Conservation (phyloP, 2,113 vertebrate genomes). For the Macaca mulatta region DNA sequence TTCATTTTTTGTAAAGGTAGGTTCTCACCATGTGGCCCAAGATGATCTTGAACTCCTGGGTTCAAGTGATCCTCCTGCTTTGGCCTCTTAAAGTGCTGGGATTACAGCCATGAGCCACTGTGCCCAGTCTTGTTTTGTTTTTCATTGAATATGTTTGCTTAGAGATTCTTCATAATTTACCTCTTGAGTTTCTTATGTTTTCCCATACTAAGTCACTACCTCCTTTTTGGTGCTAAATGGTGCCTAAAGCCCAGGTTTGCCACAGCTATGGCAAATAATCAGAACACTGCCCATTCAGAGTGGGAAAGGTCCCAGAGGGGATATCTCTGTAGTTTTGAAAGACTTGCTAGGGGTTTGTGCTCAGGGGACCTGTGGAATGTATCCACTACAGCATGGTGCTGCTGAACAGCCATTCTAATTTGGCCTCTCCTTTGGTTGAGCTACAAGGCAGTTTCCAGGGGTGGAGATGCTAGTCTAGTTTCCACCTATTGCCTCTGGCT, state of each 20-base stretch:
- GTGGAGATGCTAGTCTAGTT: neutral
- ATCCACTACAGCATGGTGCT: neutral
- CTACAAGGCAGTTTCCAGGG: neutral
- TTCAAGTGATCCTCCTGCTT: too few species aligned
- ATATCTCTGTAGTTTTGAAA: neutral
- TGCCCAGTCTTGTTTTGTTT: neutral
- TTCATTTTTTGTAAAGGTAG: too few species aligned
- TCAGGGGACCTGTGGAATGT: neutral
- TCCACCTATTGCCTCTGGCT: neutral
- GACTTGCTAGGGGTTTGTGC: neutral
- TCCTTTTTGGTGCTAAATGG: neutral
- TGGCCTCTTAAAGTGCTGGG: too few species aligned
- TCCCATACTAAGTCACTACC: neutral
- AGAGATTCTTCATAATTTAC: neutral
- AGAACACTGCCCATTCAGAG: neutral
- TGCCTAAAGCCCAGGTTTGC: neutral
- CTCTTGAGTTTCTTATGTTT: neutral
- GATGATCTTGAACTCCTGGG: too few species aligned
- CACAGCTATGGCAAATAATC: neutral
- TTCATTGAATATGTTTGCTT: neutral
- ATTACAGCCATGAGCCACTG: too few species aligned
- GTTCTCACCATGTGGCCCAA: too few species aligned
- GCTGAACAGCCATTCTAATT: neutral
- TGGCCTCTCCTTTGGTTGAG: neutral
- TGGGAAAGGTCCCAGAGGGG: neutral